Percentiles rank a stretch among this genome's conserved stretches.
These are phyloP conservation scores for Bombyx mandarina DNA, from an alignment of 1,140 invertebrate species.

Conservation along the genomic window DNA sequence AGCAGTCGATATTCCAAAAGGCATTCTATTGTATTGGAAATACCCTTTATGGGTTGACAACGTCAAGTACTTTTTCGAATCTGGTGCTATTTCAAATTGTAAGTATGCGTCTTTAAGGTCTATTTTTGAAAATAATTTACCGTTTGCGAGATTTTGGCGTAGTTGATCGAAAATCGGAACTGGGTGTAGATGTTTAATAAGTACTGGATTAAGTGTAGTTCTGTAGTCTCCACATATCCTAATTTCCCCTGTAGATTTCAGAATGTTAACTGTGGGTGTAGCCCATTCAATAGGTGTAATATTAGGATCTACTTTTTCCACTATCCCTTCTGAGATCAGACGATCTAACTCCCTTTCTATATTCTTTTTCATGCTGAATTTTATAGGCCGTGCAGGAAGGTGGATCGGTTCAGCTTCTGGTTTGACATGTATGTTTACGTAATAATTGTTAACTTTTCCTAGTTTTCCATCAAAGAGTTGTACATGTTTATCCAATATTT, in stretches of 20 bases:
- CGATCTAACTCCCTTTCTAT: conserved; percentile 8
- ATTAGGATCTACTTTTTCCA: conserved; percentile 4
- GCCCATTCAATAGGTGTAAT: neutral
- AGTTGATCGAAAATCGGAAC: conserved; percentile 11
- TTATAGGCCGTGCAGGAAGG: conserved; percentile 5
- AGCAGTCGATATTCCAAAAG: conserved; percentile 35
- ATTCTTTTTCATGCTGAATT: conserved; percentile 7
- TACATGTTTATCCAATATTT: conserved; percentile 2
- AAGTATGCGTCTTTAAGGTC: conserved; percentile 10
- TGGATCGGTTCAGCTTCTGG: conserved; percentile 4
- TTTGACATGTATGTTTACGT: conserved; percentile 8
- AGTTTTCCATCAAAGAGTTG: conserved; percentile 5
- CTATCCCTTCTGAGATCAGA: conserved; percentile 7
- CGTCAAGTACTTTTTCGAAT: no score
- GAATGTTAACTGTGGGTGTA: conserved; percentile 12
- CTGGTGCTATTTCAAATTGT: conserved; percentile 14
- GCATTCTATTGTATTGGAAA: conserved; percentile 13
- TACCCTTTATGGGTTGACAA: conserved; percentile 7
- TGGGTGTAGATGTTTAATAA: conserved; percentile 8
- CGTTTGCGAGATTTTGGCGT: conserved; percentile 8
- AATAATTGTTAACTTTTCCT: conserved; percentile 9
- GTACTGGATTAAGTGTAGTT: conserved; percentile 8
- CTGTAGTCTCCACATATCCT: conserved; percentile 7
- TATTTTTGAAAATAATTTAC: conserved; percentile 9
- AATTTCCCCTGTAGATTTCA: conserved; percentile 9